These are phyloP conservation scores for Cygnus olor DNA, from an alignment of 2,797 vertebrate species.

Conservation along the genomic window DNA sequence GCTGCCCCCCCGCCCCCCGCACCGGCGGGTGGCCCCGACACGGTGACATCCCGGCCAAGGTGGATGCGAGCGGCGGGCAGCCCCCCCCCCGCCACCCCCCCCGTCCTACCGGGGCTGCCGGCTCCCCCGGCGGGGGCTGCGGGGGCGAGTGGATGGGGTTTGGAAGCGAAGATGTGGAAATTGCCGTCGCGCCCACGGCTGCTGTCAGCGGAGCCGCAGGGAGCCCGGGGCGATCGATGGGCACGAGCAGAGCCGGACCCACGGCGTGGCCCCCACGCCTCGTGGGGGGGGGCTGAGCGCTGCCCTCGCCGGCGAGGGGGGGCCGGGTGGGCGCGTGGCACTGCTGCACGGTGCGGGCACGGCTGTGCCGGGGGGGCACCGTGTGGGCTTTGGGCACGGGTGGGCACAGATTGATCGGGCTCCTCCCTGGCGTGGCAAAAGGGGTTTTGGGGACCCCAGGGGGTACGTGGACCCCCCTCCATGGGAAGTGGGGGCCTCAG, in stretches of 20 bases:
- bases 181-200: neutral
- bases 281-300: neutral
- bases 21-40: neutral
- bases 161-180: neutral
- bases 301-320: neutral
- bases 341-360: neutral
- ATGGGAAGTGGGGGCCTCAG: neutral
- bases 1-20: neutral
- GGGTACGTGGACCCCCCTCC: too few relatives aligned
- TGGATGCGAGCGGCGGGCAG: too few relatives aligned
- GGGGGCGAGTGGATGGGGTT: neutral
- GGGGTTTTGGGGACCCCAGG: too few relatives aligned
- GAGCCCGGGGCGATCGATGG: neutral
- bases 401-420: neutral
- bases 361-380: fast-evolving
- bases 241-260: neutral
- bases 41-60: neutral
- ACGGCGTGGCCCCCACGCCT: neutral
- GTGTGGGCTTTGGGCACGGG: neutral
- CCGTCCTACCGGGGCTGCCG: too few relatives aligned
- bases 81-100: too few relatives aligned
- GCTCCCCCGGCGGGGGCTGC: neutral
- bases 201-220: neutral
- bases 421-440: too few relatives aligned
- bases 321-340: neutral